These are phyloP conservation scores for Ceratosolen solmsi DNA, from an alignment of 1,140 invertebrate species.

Conservation along the genomic window DNA sequence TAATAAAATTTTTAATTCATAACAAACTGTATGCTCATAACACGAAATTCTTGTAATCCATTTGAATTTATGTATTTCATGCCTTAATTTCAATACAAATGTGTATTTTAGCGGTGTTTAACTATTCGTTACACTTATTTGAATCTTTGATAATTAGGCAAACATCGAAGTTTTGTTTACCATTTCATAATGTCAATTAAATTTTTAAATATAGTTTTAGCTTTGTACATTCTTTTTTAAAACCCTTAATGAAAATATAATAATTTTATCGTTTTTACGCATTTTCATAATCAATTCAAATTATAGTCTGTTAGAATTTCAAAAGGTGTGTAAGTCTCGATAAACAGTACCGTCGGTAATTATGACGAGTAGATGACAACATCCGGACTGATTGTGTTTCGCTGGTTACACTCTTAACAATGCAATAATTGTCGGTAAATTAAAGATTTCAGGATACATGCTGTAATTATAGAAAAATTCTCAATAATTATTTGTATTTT, in stretches of 20 bases:
- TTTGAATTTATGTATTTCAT: constrained; percentile 41
- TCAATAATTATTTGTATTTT: not conserved
- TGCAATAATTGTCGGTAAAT: no score
- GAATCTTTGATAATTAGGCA: constrained; percentile 8
- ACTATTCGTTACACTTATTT: constrained; percentile 32
- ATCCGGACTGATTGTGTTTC: no score
- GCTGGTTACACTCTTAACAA: no score
- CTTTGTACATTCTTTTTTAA: constrained; percentile 11
- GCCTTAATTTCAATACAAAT: constrained; percentile 35
- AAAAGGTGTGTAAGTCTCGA: no score
- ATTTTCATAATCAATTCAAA: not conserved
- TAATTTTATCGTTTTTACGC: not conserved
- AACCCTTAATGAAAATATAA: not conserved
- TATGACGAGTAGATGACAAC: no score
- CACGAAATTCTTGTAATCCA: constrained; percentile 29
- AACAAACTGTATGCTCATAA: constrained; percentile 11
- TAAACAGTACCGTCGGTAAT: no score
- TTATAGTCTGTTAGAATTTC: no score
- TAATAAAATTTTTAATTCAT: not conserved
- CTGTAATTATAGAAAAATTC: no score
- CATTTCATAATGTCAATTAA: constrained; percentile 41
- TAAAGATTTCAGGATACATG: no score
- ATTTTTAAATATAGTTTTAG: constrained; percentile 42
- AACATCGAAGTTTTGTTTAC: constrained; percentile 40
- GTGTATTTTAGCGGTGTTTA: constrained; percentile 33